Conservation (phyloP, 2,888 invertebrate genomes). For the Eurytoma californica region DNA sequence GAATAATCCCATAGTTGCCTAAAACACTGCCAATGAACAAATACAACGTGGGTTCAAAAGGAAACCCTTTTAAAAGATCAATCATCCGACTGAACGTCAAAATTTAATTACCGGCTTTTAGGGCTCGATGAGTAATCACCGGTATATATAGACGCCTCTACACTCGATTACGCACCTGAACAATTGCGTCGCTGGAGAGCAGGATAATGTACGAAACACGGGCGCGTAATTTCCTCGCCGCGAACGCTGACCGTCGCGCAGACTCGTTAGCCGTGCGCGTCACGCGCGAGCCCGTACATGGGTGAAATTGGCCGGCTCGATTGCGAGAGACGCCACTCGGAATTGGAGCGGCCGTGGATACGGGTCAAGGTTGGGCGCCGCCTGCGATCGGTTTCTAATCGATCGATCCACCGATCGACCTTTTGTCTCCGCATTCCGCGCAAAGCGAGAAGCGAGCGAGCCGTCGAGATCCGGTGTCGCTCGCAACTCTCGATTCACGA, state of each 20-base stretch:
- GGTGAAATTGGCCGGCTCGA: conserved; percentile 20
- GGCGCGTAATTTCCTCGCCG: not conserved
- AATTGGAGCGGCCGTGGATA: conserved; percentile 64
- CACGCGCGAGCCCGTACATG: conserved; percentile 32
- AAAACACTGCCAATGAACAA: not conserved
- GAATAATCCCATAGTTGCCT: not conserved
- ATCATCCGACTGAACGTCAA: not conserved
- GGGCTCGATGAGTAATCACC: not conserved
- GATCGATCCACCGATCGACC: not conserved
- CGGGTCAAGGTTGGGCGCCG: conserved; percentile 68
- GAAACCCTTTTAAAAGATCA: conserved; percentile 23
- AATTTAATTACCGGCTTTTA: not conserved
- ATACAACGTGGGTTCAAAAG: not conserved
- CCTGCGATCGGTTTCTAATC: conserved; percentile 29
- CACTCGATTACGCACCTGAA: not conserved
- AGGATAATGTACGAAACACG: not conserved
- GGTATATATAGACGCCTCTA: not conserved
- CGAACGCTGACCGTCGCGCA: not conserved
- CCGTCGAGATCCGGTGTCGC: not conserved
- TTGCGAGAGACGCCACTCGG: conserved; percentile 50
- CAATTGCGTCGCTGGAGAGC: no score
- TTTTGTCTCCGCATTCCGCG: not conserved
- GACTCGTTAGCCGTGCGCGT: conserved; percentile 41
- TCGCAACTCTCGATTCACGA: not conserved
- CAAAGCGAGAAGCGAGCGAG: not conserved